Evolutionary conservation across 2,888 invertebrate genomes (phyloP), one percentile per base, ranked within the genome.

Genomic region (Heteropelma amictum): DNA sequence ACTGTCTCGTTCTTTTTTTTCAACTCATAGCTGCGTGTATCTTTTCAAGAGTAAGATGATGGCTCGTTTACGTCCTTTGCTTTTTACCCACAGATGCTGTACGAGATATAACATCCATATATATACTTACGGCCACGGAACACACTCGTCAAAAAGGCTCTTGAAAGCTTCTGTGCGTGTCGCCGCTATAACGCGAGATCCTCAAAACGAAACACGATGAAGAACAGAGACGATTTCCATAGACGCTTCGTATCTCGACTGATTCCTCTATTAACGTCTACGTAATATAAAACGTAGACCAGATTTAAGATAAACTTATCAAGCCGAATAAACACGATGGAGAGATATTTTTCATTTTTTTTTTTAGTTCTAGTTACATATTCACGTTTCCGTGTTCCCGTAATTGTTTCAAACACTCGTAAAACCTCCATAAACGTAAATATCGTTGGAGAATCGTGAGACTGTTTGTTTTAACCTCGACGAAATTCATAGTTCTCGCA

Each of bases 241-340:
- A 49, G 38, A 35, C 26, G 23, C 19, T 21, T 33, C 45, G 5
- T 72, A 72, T 72, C 65, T 60, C n/a, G 8, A 33, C 60, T 60
- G 54, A 72, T 72, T 72, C 28, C 45, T 45, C 51, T 60, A 65
- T 49, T 64, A 71, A 72, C 28, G 42, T 51, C 42, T 7, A 58
- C 14, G 54, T 12, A 3, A n/a, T 8, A 12, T 54, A 3, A 14
- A 26, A 51, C 45, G 67, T 47, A 47, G 38, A 38, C 12, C 2
- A n/a, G 38, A 35, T 6, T 17, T 28, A 35, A 8, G 47, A 49
- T n/a, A 35, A 35, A 49, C 56, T 63, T 67, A 67, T 73, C 72
- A 60, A 35, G 53, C 47, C 73, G 76, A 67, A 76, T 72, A 74
- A 78, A 78, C 78, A 78, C 68, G 67, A 26, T 33, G 12, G 23